phyloP scores from a whole-genome alignment of 2,113 vertebrate species.

The Suricata suricatta region DNA sequence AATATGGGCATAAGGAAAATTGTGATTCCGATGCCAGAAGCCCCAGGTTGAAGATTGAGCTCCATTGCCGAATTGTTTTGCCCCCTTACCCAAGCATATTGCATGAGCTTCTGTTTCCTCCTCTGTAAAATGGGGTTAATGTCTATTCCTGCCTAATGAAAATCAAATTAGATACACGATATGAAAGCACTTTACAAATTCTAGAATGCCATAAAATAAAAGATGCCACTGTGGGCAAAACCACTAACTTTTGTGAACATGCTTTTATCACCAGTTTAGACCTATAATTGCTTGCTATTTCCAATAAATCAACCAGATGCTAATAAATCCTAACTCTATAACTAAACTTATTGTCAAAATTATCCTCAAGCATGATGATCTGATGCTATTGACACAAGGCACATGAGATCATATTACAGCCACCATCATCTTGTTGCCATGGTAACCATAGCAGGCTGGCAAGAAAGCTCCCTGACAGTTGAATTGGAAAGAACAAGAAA shows the following conservation, averaged over 20 bases:
- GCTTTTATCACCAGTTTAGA: background rate
- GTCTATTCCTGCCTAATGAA: background rate
- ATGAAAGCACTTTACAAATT: background rate
- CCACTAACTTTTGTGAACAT: background rate
- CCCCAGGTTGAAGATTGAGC: background rate
- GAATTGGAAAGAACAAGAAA: conserved; percentile 87
- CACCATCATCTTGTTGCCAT: conserved; percentile 81
- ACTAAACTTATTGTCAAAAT: conserved; percentile 58
- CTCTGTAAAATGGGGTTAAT: background rate
- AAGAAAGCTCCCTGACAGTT: conserved; percentile 84
- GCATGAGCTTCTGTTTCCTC: background rate
- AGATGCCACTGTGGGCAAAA: background rate
- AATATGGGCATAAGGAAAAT: background rate
- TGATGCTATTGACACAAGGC: conserved; percentile 77
- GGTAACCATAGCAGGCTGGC: conserved; percentile 83
- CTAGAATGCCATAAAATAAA: background rate
- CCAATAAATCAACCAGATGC: background rate
- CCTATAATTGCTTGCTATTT: conserved; percentile 13
- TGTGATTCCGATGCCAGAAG: background rate
- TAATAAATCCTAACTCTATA: conserved; percentile 41
- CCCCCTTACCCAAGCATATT: background rate
- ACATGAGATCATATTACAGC: conserved; percentile 79
- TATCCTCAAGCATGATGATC: conserved; percentile 46
- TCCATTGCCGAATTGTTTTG: background rate
- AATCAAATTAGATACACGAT: background rate